These are phyloP conservation scores for Mythimna ferrago DNA, from an alignment of 2,888 invertebrate species.

Conservation along the genomic window DNA sequence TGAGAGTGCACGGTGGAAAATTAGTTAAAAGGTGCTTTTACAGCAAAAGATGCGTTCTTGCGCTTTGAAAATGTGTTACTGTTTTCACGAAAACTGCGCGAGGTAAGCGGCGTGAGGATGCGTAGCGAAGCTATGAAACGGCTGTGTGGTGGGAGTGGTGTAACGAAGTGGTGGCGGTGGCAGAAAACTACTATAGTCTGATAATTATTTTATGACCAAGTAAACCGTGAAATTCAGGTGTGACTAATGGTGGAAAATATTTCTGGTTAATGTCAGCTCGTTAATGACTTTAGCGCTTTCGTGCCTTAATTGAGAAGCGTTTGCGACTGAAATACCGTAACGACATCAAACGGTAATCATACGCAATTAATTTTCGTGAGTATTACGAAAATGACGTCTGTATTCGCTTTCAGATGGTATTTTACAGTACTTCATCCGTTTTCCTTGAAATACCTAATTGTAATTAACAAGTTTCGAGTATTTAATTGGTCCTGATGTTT, in stretches of 20 bases:
- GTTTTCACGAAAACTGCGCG: too few species aligned
- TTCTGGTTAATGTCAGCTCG: slow-evolving; percentile 18
- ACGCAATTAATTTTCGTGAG: slow-evolving; percentile 35
- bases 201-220: not conserved
- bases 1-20: too few species aligned
- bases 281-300: slow-evolving; percentile 35
- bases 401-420: slow-evolving; percentile 8
- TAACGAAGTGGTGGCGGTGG: too few species aligned
- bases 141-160: too few species aligned
- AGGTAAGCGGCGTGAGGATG: too few species aligned
- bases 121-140: too few species aligned
- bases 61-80: too few species aligned
- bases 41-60: too few species aligned
- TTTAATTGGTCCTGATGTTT: too few species aligned
- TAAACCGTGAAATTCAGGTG: slow-evolving; percentile 2
- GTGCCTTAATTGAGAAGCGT: slow-evolving; percentile 26
- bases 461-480: not conserved
- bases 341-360: slow-evolving; percentile 46
- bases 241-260: slow-evolving; percentile 1
- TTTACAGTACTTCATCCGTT: not conserved
- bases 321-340: slow-evolving; percentile 40
- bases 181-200: too few species aligned
- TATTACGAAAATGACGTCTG: slow-evolving; percentile 21
- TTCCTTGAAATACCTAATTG: not conserved
- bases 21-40: too few species aligned